Evolutionary conservation across 1,140 invertebrate genomes (phyloP).

Genomic region (Lordiphosa stackelbergi): DNA sequence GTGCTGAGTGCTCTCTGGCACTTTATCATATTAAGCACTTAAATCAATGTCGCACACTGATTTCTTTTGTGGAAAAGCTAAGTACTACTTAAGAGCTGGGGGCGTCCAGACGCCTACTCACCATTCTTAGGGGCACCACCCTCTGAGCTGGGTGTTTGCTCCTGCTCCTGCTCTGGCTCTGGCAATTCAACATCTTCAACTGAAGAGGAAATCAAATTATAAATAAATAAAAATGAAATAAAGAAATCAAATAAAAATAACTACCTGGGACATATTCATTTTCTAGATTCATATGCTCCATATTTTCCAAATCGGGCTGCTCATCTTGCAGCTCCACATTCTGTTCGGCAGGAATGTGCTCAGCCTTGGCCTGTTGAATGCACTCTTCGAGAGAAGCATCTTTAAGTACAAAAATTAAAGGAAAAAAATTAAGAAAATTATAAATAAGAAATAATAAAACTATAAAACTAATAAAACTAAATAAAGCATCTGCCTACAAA

Average conservation of each 20-base stretch:
- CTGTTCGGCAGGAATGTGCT: conserved; percentile 78
- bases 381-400: conserved; percentile 81
- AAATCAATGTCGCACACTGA: conserved; percentile 59
- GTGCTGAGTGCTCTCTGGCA: conserved; percentile 56
- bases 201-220: conserved; percentile 29
- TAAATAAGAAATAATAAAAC: conserved; percentile 26
- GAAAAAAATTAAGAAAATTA: conserved; percentile 12
- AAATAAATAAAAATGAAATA: too few species aligned
- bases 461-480: too few species aligned
- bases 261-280: conserved; percentile 70
- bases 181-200: conserved; percentile 54
- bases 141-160: conserved; percentile 33
- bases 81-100: conserved; percentile 46
- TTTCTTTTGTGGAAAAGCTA: conserved; percentile 38
- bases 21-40: conserved; percentile 76
- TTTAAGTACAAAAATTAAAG: conserved; percentile 41
- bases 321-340: conserved; percentile 77
- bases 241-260: conserved; percentile 23
- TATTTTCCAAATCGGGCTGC: conserved; percentile 58
- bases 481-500: too few species aligned
- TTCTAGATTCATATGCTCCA: conserved; percentile 47
- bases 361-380: conserved; percentile 80
- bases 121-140: conserved; percentile 68
- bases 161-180: conserved; percentile 14
- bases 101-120: conserved; percentile 65